Conservation (phyloP, 2,888 invertebrate species). For the Argyresthia goedartella region DNA sequence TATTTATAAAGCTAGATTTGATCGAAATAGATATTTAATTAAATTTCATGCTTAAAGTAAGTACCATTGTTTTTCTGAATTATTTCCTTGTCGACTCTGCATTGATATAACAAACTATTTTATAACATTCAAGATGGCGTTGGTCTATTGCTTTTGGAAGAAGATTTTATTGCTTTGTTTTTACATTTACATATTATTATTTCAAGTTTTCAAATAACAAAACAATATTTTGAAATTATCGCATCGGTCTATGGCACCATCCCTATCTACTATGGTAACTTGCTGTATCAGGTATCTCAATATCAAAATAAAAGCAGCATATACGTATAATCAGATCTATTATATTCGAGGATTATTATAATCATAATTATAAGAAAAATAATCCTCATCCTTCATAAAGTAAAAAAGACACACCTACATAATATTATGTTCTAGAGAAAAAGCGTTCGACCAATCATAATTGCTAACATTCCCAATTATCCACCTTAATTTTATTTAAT, state of each 20-base stretch:
- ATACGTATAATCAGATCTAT: not conserved
- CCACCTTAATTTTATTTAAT: constrained; percentile 28
- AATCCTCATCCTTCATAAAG: constrained; percentile 3
- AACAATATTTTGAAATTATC: not conserved
- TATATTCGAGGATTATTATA: too few species aligned
- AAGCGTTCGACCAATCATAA: constrained; percentile 60
- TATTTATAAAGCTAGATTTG: not conserved
- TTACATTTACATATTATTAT: constrained; percentile 1
- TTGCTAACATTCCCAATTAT: constrained; percentile 57
- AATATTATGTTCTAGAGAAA: constrained; percentile 12
- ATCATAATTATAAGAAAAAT: constrained; percentile 10
- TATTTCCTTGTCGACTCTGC: too few species aligned
- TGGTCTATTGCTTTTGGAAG: not conserved
- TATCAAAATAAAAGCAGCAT: not conserved
- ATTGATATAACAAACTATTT: not conserved
- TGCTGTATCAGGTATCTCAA: constrained; percentile 43
- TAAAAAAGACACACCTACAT: not conserved
- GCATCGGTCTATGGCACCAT: constrained; percentile 53
- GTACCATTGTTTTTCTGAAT: not conserved
- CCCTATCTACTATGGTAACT: constrained; percentile 60
- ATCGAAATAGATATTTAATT: not conserved
- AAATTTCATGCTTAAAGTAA: not conserved
- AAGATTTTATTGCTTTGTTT: not conserved
- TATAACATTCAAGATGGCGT: too few species aligned
- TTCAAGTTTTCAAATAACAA: too few species aligned